A percentile compares a stretch with the other conserved stretches of the same genome.
Conservation (phyloP, 2,888 invertebrate species). For the Tromatobia lineatoria region DNA sequence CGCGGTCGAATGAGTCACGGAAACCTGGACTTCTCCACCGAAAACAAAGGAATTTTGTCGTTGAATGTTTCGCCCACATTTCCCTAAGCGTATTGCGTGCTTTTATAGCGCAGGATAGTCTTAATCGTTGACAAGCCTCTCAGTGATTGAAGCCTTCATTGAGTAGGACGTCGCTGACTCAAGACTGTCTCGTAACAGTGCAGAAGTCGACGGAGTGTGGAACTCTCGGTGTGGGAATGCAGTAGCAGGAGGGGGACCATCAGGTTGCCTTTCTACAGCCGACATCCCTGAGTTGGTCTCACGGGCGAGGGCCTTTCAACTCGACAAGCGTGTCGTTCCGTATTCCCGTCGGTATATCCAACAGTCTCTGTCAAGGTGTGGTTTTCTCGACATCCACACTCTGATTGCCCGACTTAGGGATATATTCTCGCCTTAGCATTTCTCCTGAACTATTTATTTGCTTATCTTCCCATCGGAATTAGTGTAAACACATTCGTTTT, state of each 20-base stretch:
- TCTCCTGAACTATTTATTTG: neutral
- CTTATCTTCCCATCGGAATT: neutral
- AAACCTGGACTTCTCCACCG: neutral
- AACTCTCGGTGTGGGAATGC: neutral
- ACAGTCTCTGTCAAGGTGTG: constrained; percentile 83
- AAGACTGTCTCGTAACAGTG: neutral
- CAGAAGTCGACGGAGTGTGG: neutral
- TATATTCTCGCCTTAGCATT: neutral
- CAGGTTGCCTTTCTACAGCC: constrained; percentile 58
- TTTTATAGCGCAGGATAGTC: neutral
- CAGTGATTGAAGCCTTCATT: constrained; percentile 5
- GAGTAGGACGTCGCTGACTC: neutral
- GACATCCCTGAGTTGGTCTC: constrained; percentile 79
- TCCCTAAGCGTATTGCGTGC: neutral
- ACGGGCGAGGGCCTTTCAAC: constrained; percentile 83
- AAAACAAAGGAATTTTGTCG: neutral
- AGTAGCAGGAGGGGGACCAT: neutral
- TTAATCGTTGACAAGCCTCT: neutral
- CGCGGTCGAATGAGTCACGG: neutral
- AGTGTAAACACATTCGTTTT: neutral
- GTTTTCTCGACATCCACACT: constrained; percentile 73
- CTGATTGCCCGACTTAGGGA: constrained; percentile 13
- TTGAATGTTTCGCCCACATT: neutral
- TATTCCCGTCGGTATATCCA: constrained; percentile 71
- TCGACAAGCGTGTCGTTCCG: constrained; percentile 75